phyloP scores from a whole-genome alignment of 2,797 vertebrate genomes.

The Lagorchestes hirsutus region DNA sequence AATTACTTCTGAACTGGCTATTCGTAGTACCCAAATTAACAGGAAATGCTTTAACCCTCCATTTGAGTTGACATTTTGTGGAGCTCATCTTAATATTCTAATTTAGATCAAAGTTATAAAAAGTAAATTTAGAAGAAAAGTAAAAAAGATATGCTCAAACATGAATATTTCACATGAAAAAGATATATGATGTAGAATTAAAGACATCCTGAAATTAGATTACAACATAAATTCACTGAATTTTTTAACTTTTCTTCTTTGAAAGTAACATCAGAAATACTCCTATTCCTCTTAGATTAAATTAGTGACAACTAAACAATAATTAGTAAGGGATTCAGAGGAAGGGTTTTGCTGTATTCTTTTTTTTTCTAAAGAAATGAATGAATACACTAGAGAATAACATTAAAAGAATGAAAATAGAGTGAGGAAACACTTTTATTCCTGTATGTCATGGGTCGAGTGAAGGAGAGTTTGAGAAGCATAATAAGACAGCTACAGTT shows the following conservation, averaged over 20 bases:
- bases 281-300: conserved; percentile 43
- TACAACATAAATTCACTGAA: conserved; percentile 62
- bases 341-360: conserved; percentile 51
- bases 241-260: conserved; percentile 60
- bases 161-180: conserved; percentile 76
- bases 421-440: conserved; percentile 29
- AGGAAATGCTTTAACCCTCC: neutral
- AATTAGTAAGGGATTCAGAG: conserved; percentile 58
- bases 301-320: conserved; percentile 59
- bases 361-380: conserved; percentile 67
- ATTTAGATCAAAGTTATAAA: conserved; percentile 22
- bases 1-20: neutral
- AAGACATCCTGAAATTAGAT: conserved; percentile 64
- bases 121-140: conserved; percentile 58
- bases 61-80: conserved; percentile 21
- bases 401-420: conserved; percentile 51
- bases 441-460: neutral
- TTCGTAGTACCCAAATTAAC: neutral
- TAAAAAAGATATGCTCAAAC: conserved; percentile 59
- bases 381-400: conserved; percentile 47
- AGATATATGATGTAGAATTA: conserved; percentile 65
- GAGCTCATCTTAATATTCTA: neutral
- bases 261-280: conserved; percentile 64
- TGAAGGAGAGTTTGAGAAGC: neutral
- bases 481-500: conserved; percentile 8